Percentiles rank a stretch among this genome's conserved stretches.
Conservation (phyloP, 2,113 vertebrate species). For the Microtus pennsylvanicus region DNA sequence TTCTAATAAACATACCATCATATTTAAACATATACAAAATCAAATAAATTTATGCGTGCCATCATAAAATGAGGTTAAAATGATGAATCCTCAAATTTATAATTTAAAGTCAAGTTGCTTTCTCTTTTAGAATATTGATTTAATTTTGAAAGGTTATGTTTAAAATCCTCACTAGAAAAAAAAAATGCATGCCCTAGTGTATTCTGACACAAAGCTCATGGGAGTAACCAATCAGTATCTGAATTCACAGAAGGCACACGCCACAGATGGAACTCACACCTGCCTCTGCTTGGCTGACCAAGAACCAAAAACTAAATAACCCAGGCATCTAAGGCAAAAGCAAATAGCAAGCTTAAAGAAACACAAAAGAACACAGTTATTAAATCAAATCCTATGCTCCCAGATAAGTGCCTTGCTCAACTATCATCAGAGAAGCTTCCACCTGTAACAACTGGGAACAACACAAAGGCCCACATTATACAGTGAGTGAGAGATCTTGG, state of each 20-base stretch:
- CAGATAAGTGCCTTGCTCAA: background rate
- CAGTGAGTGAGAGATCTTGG: background rate
- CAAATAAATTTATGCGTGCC: background rate
- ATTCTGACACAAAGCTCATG: no score
- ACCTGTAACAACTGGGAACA: background rate
- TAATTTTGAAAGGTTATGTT: background rate
- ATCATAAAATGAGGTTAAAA: background rate
- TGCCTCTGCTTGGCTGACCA: background rate
- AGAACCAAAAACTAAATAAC: background rate
- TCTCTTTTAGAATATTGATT: background rate
- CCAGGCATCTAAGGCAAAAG: background rate
- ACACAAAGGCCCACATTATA: background rate
- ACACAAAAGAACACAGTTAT: no score
- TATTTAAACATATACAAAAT: background rate
- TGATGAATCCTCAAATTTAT: background rate
- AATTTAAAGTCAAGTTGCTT: background rate
- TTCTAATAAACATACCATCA: background rate
- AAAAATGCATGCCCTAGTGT: background rate
- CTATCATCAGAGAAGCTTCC: background rate
- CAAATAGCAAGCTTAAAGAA: background rate
- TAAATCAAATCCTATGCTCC: no score
- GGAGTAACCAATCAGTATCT: background rate
- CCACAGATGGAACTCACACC: background rate
- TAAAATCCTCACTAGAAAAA: background rate
- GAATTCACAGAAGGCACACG: background rate